These are phyloP conservation scores for Colletes gigas DNA, from an alignment of 1,140 invertebrate species.

Conservation along the genomic window DNA sequence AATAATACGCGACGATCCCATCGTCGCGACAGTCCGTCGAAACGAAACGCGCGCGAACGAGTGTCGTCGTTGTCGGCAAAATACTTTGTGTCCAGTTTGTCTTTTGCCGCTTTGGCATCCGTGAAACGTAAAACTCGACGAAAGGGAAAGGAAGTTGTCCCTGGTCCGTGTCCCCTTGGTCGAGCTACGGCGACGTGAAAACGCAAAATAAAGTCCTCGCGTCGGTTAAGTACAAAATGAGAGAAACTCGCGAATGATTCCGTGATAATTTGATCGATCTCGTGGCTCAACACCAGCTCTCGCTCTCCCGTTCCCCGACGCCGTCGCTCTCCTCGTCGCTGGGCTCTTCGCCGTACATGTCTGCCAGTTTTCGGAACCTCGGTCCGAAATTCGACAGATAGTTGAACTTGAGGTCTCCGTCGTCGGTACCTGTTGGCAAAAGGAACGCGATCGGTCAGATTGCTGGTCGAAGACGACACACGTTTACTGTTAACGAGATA, in stretches of 20 bases:
- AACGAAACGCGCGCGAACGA: background rate
- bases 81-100: background rate
- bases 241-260: background rate
- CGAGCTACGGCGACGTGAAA: background rate
- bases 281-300: constrained; percentile 87
- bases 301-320: constrained; percentile 84
- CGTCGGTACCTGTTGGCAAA: constrained; percentile 88
- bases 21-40: background rate
- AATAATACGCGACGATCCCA: background rate
- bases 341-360: constrained; percentile 97
- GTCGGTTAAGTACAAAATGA: constrained; percentile 15
- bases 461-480: background rate
- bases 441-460: background rate
- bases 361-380: constrained; percentile 96
- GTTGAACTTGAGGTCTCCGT: constrained; percentile 97
- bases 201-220: background rate
- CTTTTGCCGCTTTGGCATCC: background rate
- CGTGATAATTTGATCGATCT: background rate
- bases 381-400: constrained; percentile 98
- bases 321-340: constrained; percentile 89
- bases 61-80: background rate
- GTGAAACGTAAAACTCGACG: background rate
- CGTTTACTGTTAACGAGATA: background rate
- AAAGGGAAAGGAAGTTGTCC: background rate
- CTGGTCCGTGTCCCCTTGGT: background rate